Base-by-base conservation (phyloP, 2,888 invertebrate genomes). In the Drosophila paramelanica region DNA sequence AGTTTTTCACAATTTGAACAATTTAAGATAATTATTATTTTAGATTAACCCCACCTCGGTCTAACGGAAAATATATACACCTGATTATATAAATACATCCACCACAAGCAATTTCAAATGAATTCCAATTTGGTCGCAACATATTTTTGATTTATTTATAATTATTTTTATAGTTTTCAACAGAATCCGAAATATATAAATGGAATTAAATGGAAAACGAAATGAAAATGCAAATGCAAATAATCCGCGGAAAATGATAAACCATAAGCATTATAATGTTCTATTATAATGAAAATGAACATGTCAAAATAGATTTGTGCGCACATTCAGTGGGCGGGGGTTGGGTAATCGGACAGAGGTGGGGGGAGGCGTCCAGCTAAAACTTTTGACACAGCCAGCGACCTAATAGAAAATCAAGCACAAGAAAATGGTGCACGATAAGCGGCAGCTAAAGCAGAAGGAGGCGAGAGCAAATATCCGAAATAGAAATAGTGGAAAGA, bases 371-470 rank as follows among this genome's bases (percentile, higher is more conserved):
- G 14, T n/a, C 0, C 8, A n/a, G 39, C 4, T 7, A 38, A 70
- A 70, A 59, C 46, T 73, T 62, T 46, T 46, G 38, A 45, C 25
- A 46, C 31, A 49, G 67, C 27, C 38, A 43, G 42, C 36, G 58
- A 77, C 77, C 56, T 86, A 88, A 83, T 85, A 88, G 86, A 83
- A 83, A 83, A 88, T 85, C 88, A 79, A 85, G 79, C 69, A 64
- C 69, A 79, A 73, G 77, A 82, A 83, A 86, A 88, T 88, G 88
- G 83, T 77, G 75, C 45, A 60, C 71, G 88, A 82, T 85, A 83
- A 83, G 74, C 55, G 14, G 39, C 17, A 17, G 45, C 55, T n/a
- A 36, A 69, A 57, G 45, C 36, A 42, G 46, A 20, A 46, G 47
- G 23, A 47, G 41, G 4, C 33, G 36, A 20, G 20, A 38, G 33